Evolutionary conservation across 2,113 vertebrate genomes (phyloP), one percentile per base, ranked within the genome.

Genomic region (Myxocyprinus asiaticus): DNA sequence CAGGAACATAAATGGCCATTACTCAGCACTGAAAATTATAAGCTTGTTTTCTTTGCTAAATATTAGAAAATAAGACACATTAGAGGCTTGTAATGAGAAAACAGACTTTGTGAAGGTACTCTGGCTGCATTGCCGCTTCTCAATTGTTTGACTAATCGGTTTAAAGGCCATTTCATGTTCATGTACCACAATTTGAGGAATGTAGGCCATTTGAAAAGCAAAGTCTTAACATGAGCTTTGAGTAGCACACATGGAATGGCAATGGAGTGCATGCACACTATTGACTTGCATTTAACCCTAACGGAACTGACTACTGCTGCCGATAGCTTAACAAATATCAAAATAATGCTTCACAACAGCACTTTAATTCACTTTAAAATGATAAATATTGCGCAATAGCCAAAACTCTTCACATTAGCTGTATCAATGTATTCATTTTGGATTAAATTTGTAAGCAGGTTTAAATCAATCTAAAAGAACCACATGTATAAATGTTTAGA

Each of bases 161-260:
- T 88, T 92, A 90, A 90, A 89, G 82, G 86, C 86, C 85, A 89
- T 88, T 89, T 87, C 86, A 89, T 78, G 88, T 92, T 91, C 56
- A 8, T 73, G 91, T 81, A 93, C 90, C 91, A 94, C 91, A 93
- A 92, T 93, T 84, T 89, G 85, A 91, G 84, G 91, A 92, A 94
- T 94, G 90, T 93, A 90, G 91, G 92, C 88, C 90, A 90, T 88
- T 90, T 89, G 79, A 85, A 88, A 88, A 88, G 80, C 88, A 82
- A 87, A 65, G 74, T 71, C 64, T 81, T 81, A 77, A 44, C 66
- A 61, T 68, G 42, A 33, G 83, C 67, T 80, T 86, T 81, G 66
- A 85, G 85, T 71, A 83, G 84, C 81, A 87, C 83, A 86, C 51
- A 51, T 10, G 44, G 59, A 65, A 65, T 11, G 43, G 22, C 22